Percentiles rank a stretch among this genome's conserved stretches.
These are phyloP conservation scores for Todus mexicanus DNA, from an alignment of 2,797 vertebrate genomes.

Conservation along the genomic window DNA sequence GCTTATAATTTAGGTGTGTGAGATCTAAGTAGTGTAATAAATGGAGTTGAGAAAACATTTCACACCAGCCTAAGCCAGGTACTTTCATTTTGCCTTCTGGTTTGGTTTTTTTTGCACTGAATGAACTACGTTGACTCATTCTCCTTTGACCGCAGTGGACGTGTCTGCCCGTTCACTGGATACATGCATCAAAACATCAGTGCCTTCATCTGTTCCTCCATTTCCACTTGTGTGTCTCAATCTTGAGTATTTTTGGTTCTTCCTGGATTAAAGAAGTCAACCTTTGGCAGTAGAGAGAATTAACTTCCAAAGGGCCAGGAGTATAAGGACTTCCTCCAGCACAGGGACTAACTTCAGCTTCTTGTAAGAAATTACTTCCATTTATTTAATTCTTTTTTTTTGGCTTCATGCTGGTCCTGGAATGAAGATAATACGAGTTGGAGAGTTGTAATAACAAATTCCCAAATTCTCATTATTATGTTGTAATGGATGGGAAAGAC, in stretches of 20 bases:
- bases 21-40: neutral
- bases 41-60: neutral
- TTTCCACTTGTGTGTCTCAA: neutral
- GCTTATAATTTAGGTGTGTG: neutral
- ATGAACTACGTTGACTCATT: rapidly evolving
- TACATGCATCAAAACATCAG: neutral
- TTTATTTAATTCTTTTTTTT: neutral
- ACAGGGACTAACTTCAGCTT: neutral
- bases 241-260: neutral
- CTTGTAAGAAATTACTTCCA: neutral
- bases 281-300: neutral
- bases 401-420: neutral
- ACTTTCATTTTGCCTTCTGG: neutral
- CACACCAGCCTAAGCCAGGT: neutral
- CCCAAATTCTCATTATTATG: neutral
- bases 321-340: neutral
- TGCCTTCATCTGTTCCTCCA: neutral
- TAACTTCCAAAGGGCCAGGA: neutral
- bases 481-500: neutral
- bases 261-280: neutral
- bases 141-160: rapidly evolving
- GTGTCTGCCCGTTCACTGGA: no score
- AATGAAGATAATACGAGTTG: neutral
- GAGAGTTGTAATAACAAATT: neutral
- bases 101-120: neutral